Evolutionary conservation across 2,797 vertebrate genomes (phyloP), one percentile per base, ranked within the genome.

Genomic region (Peromyscus attwateri): DNA sequence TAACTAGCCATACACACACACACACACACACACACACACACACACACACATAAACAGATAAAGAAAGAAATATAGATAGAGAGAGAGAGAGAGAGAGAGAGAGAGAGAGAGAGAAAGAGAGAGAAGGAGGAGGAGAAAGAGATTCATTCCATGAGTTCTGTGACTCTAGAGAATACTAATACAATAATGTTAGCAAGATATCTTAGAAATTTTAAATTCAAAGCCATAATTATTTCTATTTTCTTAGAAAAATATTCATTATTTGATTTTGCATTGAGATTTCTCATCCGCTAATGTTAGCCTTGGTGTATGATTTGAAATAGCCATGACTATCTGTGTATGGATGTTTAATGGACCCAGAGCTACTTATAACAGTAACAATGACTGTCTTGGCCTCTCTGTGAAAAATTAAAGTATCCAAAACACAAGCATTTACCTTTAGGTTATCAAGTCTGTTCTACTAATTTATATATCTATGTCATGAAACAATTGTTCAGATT

Each of bases 191-290:
- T 80, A 84, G 19, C 31, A 55, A 68, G 49, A 73, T 27, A 57
- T 83, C 10, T 92, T 91, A 79, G 62, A 76, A 91, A 66, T 91
- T 9, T 71, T 87, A 68, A 85, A 84, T 46, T 84, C 16, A 43
- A 64, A 84, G 17, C 14, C 27, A 66, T 31, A 46, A 66, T 64
- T 62, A 71, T 17, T 87, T 31, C 5, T 17, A 17, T 43, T 80
- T 19, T 73, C 82, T 80, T 75, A 27, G n/a, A n/a, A 70, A 79
- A 6, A 55, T 0, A 57, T 80, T 40, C 29, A 60, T 8, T 49
- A 70, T 84, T 73, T 82, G 3, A 12, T 52, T 21, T 52, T 82
- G 43, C 19, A 57, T 17, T 83, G 66, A 94, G 31, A 0, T 12
- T 29, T 88, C 37, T 88, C 0, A 49, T 64, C 23, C 2, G 60